phyloP scores from a whole-genome alignment of 1,140 invertebrate genomes.

The Nasonia longicornis region DNA sequence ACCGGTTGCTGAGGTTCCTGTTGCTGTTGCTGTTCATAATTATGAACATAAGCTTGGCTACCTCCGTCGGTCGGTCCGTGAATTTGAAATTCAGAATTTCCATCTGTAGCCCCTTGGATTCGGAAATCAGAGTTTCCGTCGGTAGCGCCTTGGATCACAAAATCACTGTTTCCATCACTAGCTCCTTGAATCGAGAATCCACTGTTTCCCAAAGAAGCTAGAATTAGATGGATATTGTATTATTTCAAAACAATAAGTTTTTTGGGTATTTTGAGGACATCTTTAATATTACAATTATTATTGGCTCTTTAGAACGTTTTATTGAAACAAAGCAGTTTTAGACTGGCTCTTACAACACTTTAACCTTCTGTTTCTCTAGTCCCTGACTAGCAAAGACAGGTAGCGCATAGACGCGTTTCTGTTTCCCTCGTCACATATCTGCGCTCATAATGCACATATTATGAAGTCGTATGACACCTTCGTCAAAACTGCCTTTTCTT shows the following conservation, averaged over 20 bases:
- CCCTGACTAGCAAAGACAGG: too few species aligned
- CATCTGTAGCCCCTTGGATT: slow-evolving; percentile 62
- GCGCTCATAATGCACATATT: too few species aligned
- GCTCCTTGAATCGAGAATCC: slow-evolving; percentile 63
- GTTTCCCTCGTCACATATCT: too few species aligned
- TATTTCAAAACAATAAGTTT: background rate
- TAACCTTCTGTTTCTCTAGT: too few species aligned
- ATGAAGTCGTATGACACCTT: too few species aligned
- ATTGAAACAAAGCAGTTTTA: too few species aligned
- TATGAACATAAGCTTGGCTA: slow-evolving; percentile 55
- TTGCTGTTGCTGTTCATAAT: slow-evolving; percentile 52
- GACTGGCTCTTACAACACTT: too few species aligned
- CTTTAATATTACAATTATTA: too few species aligned
- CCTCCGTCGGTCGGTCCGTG: slow-evolving; percentile 60
- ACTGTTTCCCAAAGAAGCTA: slow-evolving; percentile 57
- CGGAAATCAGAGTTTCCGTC: slow-evolving; percentile 54
- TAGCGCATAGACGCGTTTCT: too few species aligned
- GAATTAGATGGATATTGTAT: background rate
- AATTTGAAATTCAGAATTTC: slow-evolving; percentile 61
- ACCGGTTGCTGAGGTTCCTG: slow-evolving; percentile 36
- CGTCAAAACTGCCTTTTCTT: too few species aligned
- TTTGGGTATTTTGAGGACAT: too few species aligned
- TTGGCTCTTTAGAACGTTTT: too few species aligned
- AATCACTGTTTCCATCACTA: slow-evolving; percentile 55
- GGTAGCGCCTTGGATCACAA: slow-evolving; percentile 49